Base-by-base conservation (phyloP, 1,140 invertebrate genomes). In the Eriocheir sinensis region DNA sequence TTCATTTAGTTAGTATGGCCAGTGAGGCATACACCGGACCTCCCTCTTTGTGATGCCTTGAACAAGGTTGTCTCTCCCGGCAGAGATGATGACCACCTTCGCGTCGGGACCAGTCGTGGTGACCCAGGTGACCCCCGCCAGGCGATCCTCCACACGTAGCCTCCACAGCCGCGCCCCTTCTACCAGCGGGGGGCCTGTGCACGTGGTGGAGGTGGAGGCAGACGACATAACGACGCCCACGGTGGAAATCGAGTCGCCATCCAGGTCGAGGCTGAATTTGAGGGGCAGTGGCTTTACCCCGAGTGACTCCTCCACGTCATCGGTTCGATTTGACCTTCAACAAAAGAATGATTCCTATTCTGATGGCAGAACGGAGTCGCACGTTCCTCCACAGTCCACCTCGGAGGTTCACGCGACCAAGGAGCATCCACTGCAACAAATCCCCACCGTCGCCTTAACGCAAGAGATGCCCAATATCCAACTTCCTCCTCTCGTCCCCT, bases 41-140 rank as follows among this genome's bases (percentile, higher is more conserved):
- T 38, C 12, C 2, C 34, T n/a, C 30, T 2, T 6, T 85, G 34
- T 85, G 34, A 12, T 2, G n/a, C 34, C 27, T 4, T 85, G 81
- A 85, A 0, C 44, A 0, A 44, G 40, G 8, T 89, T 36, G 8
- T 72, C 81, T n/a, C 41, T 9, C 80, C 21, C 30, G 34, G 34
- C 93, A 94, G 93, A 94, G 89, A 40, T 94, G 89, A 80, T 94
- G 93, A 86, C 93, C 4, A 94, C 93, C 27, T 94, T 94, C 80
- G 83, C 89, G 8, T 81, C 89, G 0, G 93, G 93, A 6, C 93
- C 93, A 32, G 93, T 94, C n/a, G 93, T 94, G 32, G 93, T 94
- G 72, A 94, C 93, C 34, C 93, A 94, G 80, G 89, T 94, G 2
- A 94, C 89, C 17, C 79, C 93, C 27, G 93, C 89, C 21, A 17